Evolutionary conservation across 2,888 invertebrate genomes (phyloP).

Genomic region (Cryptus armator): DNA sequence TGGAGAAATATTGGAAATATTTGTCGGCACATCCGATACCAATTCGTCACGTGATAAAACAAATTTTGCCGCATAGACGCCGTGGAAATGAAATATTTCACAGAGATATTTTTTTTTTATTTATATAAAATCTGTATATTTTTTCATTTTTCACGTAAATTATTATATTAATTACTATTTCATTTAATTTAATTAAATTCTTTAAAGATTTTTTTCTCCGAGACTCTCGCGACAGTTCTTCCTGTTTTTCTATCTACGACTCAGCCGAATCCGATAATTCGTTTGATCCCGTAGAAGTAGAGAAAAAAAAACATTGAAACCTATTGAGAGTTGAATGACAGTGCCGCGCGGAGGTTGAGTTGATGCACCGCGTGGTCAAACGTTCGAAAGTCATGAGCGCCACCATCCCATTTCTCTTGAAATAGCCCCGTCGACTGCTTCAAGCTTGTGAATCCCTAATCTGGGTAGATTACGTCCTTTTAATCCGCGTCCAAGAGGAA

Average conservation of each 20-base stretch:
- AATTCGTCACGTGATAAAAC: neutral
- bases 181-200: neutral
- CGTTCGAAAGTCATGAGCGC: constrained; percentile 67
- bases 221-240: neutral
- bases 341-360: constrained; percentile 38
- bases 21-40: neutral
- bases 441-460: constrained; percentile 66
- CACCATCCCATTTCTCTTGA: constrained; percentile 55
- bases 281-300: neutral
- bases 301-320: constrained; percentile 1
- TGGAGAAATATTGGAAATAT: neutral
- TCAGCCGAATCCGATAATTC: constrained; percentile 32
- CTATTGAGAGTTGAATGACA: neutral
- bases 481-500: constrained; percentile 68
- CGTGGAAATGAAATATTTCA: too few relatives aligned
- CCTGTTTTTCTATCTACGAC: neutral
- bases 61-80: too few relatives aligned
- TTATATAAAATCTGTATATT: too few relatives aligned
- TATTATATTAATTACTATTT: too few relatives aligned
- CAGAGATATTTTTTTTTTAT: too few relatives aligned
- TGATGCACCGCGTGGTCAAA: constrained; percentile 63
- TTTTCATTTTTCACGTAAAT: too few relatives aligned
- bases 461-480: constrained; percentile 71
- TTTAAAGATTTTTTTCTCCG: neutral
- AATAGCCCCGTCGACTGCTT: constrained; percentile 53